Conservation (phyloP, 1,140 invertebrate species). For the Drosophila guanche region DNA sequence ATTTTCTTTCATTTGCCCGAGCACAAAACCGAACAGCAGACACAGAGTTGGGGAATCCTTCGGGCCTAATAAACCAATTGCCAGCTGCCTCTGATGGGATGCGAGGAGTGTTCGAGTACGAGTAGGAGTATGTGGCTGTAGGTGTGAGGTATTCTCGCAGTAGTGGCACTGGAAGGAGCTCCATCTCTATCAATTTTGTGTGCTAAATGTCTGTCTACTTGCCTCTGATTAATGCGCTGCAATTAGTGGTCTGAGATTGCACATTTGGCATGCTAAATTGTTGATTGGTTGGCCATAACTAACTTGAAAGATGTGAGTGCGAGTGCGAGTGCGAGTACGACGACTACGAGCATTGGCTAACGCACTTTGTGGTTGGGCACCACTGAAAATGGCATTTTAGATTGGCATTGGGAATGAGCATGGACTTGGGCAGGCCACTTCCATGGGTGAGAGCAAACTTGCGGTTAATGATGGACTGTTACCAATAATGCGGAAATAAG, state of each 20-base stretch:
- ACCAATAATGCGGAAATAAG: slow-evolving; percentile 45
- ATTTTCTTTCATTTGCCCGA: slow-evolving; percentile 71
- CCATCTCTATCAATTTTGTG: slow-evolving; percentile 49
- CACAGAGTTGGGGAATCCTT: slow-evolving; percentile 42
- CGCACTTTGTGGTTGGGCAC: slow-evolving; percentile 33
- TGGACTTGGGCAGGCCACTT: neutral
- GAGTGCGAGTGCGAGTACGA: too few relatives aligned
- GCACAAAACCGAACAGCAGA: slow-evolving; percentile 14
- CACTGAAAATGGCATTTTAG: too few relatives aligned
- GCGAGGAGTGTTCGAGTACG: neutral
- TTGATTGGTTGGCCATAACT: slow-evolving; percentile 44
- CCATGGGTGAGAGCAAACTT: slow-evolving; percentile 9
- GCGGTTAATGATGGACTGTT: slow-evolving; percentile 47
- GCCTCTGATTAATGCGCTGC: slow-evolving; percentile 70
- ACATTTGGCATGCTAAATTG: slow-evolving; percentile 68
- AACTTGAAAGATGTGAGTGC: slow-evolving; percentile 44
- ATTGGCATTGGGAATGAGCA: too few relatives aligned
- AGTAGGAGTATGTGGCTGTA: neutral
- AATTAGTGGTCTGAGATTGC: slow-evolving; percentile 79
- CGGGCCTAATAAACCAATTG: slow-evolving; percentile 52
- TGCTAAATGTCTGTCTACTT: slow-evolving; percentile 54
- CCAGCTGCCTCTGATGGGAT: slow-evolving; percentile 28
- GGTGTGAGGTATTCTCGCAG: neutral
- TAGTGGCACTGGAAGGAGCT: neutral
- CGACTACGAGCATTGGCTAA: slow-evolving; percentile 14